Evolutionary conservation across 2,797 vertebrate genomes (phyloP), one percentile per base, ranked within the genome.

Genomic region (Malurus splendens): DNA sequence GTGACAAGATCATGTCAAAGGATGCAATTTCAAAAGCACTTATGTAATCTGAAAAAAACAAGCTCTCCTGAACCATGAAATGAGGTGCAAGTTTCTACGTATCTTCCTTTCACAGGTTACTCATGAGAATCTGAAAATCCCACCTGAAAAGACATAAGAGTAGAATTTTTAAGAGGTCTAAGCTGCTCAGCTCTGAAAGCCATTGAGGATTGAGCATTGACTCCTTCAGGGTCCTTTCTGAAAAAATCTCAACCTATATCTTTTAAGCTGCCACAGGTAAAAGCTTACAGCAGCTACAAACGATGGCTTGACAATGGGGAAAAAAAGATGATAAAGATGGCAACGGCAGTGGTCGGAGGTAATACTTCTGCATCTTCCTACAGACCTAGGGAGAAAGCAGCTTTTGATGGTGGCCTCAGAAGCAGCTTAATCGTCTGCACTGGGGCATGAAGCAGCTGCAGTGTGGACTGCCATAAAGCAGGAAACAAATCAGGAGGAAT

Each of bases 251-350:
- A 92, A 78, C 85, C 76, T 72, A 0, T 38, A 78, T 77, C 92
- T 93, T 93, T 85, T 87, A 92, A 92, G 90, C 84, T 92, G 83
- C 68, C 79, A 75, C 74, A 86, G 56, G 94, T 84, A 94, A 92
- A 91, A 89, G 93, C 85, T 87, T 92, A 92, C 33, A 91, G 61
- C 80, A 78, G 82, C 76, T 93, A 94, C 86, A 94, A 95, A 94
- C 3, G 52, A 72, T 36, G 66, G 47, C 36, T 87, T 90, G 82
- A 91, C 92, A 93, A 89, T 75, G 57, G 67, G 45, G 24, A 12
- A 81, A 50, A 87, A 85, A 68, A 86, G 87, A 92, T 59, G 30
- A 85, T 87, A 93, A 86, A 87, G 89, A 93, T 71, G 80, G 77
- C 82, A 91, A 27, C 19, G 71, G 82, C 57, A 84, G 82, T 73